A percentile compares a stretch with the other conserved stretches of the same genome.
phyloP scores from a whole-genome alignment of 2,888 invertebrate genomes.

The Drosophila birchii region DNA sequence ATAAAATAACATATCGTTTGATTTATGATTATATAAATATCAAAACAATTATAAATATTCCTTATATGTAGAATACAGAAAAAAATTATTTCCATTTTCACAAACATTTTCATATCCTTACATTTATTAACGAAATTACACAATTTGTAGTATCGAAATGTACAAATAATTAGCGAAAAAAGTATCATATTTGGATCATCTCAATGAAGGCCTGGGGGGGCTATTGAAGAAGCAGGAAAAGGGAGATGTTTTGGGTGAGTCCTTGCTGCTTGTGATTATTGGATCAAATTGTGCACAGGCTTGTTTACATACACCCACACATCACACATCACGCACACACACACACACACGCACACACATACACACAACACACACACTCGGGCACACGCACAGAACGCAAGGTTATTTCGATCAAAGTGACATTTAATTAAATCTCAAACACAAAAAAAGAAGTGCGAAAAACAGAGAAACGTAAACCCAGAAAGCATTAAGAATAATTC shows the following conservation, averaged over 20 bases:
- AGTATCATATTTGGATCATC: not conserved
- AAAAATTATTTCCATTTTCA: too few relatives aligned
- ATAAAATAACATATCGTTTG: too few relatives aligned
- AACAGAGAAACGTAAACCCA: slow-evolving; percentile 33
- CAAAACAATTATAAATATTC: not conserved
- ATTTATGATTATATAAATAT: too few relatives aligned
- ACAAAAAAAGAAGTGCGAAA: slow-evolving; percentile 7
- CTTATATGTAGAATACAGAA: too few relatives aligned
- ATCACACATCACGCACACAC: not conserved
- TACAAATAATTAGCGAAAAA: not conserved
- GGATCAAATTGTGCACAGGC: slow-evolving; percentile 64
- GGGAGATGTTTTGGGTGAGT: not conserved
- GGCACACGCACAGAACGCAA: slow-evolving; percentile 23
- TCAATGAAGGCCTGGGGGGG: not conserved
- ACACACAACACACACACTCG: too few relatives aligned
- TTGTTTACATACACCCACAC: slow-evolving; percentile 27
- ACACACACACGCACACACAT: slow-evolving; percentile 3
- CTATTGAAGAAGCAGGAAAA: slow-evolving; percentile 5
- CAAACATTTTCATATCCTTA: too few relatives aligned
- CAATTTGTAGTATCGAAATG: not conserved
- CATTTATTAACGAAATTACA: not conserved
- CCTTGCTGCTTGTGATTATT: slow-evolving; percentile 57
- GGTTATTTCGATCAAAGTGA: slow-evolving; percentile 72
- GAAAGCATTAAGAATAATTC: slow-evolving; percentile 42
- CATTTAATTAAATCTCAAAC: slow-evolving; percentile 72